These are phyloP conservation scores for Drosophila nikananu DNA, from an alignment of 1,140 invertebrate genomes.

Conservation along the genomic window DNA sequence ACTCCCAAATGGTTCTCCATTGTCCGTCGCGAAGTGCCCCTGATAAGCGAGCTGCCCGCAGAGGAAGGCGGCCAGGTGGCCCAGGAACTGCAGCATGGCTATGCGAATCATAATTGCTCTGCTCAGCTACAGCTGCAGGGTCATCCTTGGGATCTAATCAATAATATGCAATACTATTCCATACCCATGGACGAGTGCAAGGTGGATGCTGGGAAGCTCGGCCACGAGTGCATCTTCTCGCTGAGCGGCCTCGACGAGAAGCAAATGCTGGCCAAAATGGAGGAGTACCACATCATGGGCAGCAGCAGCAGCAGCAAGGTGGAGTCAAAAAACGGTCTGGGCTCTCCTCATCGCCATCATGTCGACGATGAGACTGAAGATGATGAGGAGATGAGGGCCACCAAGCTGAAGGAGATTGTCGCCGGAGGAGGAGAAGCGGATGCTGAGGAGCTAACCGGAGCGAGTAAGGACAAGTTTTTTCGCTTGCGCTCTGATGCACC, in stretches of 20 bases:
- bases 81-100: conserved; percentile 62
- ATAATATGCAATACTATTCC: conserved; percentile 87
- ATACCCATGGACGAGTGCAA: conserved; percentile 87
- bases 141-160: conserved; percentile 87
- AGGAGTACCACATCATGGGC: conserved; percentile 42
- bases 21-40: conserved; percentile 76
- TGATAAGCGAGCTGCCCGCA: conserved; percentile 71
- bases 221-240: conserved; percentile 86
- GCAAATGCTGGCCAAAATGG: conserved; percentile 86
- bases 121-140: conserved; percentile 86
- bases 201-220: conserved; percentile 76
- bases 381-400: conserved; percentile 70
- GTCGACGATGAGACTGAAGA: conserved; percentile 51
- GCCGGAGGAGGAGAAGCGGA: conserved; percentile 8
- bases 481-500: conserved; percentile 73
- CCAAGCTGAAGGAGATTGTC: conserved; percentile 34
- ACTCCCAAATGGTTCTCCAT: conserved; percentile 87
- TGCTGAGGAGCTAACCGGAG: conserved; percentile 22
- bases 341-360: conserved; percentile 81
- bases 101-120: conserved; percentile 83
- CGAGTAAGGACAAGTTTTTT: conserved; percentile 77
- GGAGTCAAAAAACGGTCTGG: conserved; percentile 84
- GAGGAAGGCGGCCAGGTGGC: conserved; percentile 58
- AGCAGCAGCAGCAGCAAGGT: conserved; percentile 15
- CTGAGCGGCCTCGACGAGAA: conserved; percentile 87